Percentiles rank a stretch among this genome's conserved stretches.
phyloP scores from a whole-genome alignment of 2,113 vertebrate species.

The Sinocyclocheilus anshuiensis region DNA sequence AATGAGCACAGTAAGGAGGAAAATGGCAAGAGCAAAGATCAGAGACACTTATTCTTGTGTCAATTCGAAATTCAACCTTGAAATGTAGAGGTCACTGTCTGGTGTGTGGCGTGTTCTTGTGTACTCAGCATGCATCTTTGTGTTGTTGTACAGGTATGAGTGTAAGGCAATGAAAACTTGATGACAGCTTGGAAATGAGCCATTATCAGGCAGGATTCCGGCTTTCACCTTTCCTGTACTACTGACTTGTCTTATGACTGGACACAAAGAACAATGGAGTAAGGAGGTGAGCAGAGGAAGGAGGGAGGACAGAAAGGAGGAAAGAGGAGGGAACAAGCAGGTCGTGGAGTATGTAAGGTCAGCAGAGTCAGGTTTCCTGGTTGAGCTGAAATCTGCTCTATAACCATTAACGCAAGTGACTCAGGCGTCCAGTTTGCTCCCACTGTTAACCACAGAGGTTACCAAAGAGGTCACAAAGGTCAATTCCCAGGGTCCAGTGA shows the following conservation, averaged over 20 bases:
- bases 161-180: slow-evolving; percentile 51
- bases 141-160: slow-evolving; percentile 19
- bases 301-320: slow-evolving; percentile 43
- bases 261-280: slow-evolving; percentile 54
- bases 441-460: slow-evolving; percentile 5
- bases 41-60: not conserved
- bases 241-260: slow-evolving; percentile 31
- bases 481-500: not conserved
- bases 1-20: too few species aligned
- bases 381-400: not conserved
- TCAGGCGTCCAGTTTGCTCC: not conserved
- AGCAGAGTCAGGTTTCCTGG: slow-evolving; percentile 25
- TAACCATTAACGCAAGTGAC: slow-evolving; percentile 10
- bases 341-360: slow-evolving; percentile 38
- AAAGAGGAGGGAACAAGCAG: slow-evolving; percentile 35
- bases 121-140: slow-evolving; percentile 16
- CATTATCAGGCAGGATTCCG: slow-evolving; percentile 23
- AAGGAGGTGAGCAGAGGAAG: slow-evolving; percentile 34
- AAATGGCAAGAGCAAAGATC: not conserved
- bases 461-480: not conserved
- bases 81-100: slow-evolving; percentile 10
- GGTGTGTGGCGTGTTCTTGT: not conserved
- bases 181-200: slow-evolving; percentile 52
- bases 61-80: slow-evolving; percentile 28
- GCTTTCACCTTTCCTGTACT: slow-evolving; percentile 19